Evolutionary conservation across 2,113 vertebrate species (phyloP).

Genomic region (Anoplopoma fimbria): DNA sequence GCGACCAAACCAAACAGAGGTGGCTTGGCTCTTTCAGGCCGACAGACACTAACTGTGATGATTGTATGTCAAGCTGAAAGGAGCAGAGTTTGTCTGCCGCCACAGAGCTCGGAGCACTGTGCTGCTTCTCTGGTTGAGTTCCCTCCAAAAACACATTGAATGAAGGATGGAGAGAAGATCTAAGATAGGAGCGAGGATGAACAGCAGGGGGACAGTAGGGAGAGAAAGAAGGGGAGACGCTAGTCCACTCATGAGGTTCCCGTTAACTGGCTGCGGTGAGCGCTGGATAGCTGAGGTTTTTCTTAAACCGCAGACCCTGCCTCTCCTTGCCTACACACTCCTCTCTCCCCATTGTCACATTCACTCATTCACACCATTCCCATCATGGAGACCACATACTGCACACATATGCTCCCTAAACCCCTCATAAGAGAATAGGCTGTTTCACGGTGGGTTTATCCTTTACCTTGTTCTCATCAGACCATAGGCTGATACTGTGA

Average conservation of each 20-base stretch:
- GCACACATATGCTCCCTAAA: slow-evolving; percentile 36
- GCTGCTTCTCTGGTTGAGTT: slow-evolving; percentile 55
- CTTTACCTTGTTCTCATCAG: slow-evolving; percentile 46
- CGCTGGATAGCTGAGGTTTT: slow-evolving; percentile 63
- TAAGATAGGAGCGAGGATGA: slow-evolving; percentile 3
- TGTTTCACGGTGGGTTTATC: slow-evolving; percentile 53
- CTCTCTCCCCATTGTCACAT: slow-evolving; percentile 62
- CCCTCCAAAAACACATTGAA: slow-evolving; percentile 51
- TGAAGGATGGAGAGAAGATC: slow-evolving; percentile 38
- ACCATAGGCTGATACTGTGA: slow-evolving; percentile 44
- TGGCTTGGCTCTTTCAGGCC: slow-evolving; percentile 48
- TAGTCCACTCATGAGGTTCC: slow-evolving; percentile 64
- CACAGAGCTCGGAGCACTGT: slow-evolving; percentile 38
- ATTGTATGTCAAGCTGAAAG: slow-evolving; percentile 65
- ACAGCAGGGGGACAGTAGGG: slow-evolving; percentile 18
- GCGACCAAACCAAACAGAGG: slow-evolving; percentile 60
- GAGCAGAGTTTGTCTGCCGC: slow-evolving; percentile 48
- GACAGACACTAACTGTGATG: slow-evolving; percentile 59
- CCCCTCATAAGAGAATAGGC: slow-evolving; percentile 33
- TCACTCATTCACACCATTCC: slow-evolving; percentile 57
- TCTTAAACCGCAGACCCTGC: slow-evolving; percentile 45
- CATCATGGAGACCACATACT: slow-evolving; percentile 61
- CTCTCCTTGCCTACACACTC: slow-evolving; percentile 35
- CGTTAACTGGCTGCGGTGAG: slow-evolving; percentile 71
- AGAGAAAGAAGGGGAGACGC: slow-evolving; percentile 38